These are phyloP conservation scores for Calosoma granatense DNA, from an alignment of 1,140 invertebrate species.

Conservation along the genomic window DNA sequence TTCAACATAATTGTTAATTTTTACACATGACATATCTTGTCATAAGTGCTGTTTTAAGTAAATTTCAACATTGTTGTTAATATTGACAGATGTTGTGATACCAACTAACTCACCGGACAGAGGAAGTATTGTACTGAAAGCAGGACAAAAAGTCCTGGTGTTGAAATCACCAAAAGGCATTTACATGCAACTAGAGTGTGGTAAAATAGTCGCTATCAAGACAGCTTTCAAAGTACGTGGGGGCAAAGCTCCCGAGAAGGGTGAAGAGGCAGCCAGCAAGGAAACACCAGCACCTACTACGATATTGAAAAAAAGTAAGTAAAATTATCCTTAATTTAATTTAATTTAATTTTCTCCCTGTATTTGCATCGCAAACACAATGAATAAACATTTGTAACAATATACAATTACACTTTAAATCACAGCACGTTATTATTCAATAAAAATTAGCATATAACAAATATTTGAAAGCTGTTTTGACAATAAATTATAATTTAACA, in stretches of 20 bases:
- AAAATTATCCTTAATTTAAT: not conserved
- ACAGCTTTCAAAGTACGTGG: slow-evolving; percentile 54
- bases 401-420: too few species aligned
- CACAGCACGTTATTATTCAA: too few species aligned
- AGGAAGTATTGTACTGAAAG: slow-evolving; percentile 76
- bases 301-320: not conserved
- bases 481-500: slow-evolving; percentile 13
- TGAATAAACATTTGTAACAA: too few species aligned
- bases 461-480: too few species aligned
- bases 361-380: too few species aligned
- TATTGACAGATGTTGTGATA: slow-evolving; percentile 72
- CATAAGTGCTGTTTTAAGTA: not conserved
- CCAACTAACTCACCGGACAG: slow-evolving; percentile 83
- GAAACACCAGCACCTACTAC: not conserved
- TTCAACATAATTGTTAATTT: too few species aligned
- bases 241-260: not conserved
- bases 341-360: too few species aligned
- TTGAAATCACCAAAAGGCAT: slow-evolving; percentile 91
- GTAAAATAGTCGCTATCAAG: slow-evolving; percentile 93
- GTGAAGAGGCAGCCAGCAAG: not conserved
- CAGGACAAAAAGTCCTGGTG: slow-evolving; percentile 87
- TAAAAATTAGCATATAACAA: too few species aligned
- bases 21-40: too few species aligned
- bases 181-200: slow-evolving; percentile 88
- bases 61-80: slow-evolving; percentile 9